Evolutionary conservation across 2,113 vertebrate genomes (phyloP).

Genomic region (Onychorhynchus coronatus): DNA sequence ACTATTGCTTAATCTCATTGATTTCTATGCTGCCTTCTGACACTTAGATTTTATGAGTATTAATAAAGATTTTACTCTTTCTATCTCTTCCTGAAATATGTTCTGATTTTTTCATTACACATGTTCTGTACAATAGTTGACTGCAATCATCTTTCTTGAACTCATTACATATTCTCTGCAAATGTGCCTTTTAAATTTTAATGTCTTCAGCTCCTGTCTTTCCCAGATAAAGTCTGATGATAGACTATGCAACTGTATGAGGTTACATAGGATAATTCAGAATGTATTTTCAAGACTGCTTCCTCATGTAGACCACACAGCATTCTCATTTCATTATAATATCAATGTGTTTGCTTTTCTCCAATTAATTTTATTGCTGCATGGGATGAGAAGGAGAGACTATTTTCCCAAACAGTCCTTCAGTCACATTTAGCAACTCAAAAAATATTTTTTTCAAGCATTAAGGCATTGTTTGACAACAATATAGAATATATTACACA

Average conservation of each 20-base stretch:
- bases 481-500: background rate
- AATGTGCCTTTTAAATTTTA: slow-evolving; percentile 56
- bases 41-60: slow-evolving; percentile 43
- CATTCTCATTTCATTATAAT: background rate
- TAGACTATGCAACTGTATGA: background rate
- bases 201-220: slow-evolving; percentile 36
- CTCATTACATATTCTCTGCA: slow-evolving; percentile 44
- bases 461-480: background rate
- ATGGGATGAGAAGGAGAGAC: background rate
- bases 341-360: background rate
- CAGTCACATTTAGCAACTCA: background rate
- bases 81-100: slow-evolving; percentile 27
- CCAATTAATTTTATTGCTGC: background rate
- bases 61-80: slow-evolving; percentile 56
- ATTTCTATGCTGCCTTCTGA: slow-evolving; percentile 8
- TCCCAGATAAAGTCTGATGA: slow-evolving; percentile 16
- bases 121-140: slow-evolving; percentile 18
- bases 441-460: background rate
- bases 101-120: slow-evolving; percentile 5
- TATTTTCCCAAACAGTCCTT: background rate
- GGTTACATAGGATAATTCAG: background rate
- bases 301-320: background rate
- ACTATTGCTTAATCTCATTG: slow-evolving; percentile 50
- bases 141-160: slow-evolving; percentile 41
- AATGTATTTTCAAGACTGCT: background rate